Conservation (phyloP, 2,888 invertebrate species). For the Stictocephala bisonia region DNA sequence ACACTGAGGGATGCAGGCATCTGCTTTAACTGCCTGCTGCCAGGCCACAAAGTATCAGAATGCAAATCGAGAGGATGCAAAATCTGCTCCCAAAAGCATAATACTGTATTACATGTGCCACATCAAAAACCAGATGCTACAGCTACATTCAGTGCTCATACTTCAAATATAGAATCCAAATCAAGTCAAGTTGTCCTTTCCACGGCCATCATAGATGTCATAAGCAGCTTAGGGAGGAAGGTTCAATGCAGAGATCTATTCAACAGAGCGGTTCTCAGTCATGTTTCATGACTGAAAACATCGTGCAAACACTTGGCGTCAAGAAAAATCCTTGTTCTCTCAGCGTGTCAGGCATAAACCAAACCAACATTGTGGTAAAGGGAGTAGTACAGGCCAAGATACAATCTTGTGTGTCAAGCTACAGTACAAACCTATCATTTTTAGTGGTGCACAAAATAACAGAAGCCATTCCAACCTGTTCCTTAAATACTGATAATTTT, state of each 20-base stretch:
- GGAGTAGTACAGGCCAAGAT: conserved; percentile 29
- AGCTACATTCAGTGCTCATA: no score
- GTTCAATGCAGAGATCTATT: conserved; percentile 52
- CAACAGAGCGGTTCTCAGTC: conserved; percentile 54
- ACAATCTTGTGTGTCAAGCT: conserved; percentile 45
- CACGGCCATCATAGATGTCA: no score
- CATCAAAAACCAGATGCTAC: no score
- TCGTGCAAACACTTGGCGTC: conserved; percentile 32
- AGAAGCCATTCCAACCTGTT: conserved; percentile 50
- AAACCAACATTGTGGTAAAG: conserved; percentile 16
- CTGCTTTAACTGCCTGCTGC: no score
- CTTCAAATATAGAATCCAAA: no score
- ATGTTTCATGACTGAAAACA: conserved; percentile 49
- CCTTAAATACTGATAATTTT: conserved; percentile 43
- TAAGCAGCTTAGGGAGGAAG: conserved; percentile 43
- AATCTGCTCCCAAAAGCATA: no score
- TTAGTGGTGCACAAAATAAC: conserved; percentile 54
- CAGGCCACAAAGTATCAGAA: no score
- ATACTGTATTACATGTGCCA: no score
- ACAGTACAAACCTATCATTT: conserved; percentile 45
- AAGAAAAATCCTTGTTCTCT: conserved; percentile 25
- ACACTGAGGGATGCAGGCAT: no score
- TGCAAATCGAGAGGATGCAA: no score
- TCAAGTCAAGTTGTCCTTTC: no score
- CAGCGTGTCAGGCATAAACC: conserved; percentile 46